phyloP scores from a whole-genome alignment of 92 coral and sea anemone species.

The Virgularia gustaviana region DNA sequence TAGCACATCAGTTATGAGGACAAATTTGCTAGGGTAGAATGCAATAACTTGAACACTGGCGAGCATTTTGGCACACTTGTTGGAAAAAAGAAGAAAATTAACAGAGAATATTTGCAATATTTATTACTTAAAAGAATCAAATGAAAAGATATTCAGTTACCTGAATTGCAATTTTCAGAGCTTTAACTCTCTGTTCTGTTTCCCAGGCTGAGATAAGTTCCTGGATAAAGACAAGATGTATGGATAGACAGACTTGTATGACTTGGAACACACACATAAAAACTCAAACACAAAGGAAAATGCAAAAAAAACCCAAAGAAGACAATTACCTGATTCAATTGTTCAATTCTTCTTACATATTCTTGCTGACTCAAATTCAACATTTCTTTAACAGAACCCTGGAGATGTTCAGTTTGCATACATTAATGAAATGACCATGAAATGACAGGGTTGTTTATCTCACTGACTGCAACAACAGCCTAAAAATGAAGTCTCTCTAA shows the following conservation, averaged over 20 bases:
- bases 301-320: background rate
- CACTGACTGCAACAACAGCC: too few relatives aligned
- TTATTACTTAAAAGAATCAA: background rate
- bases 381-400: conserved; percentile 98
- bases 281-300: background rate
- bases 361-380: conserved; percentile 93
- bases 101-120: background rate
- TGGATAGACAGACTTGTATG: background rate
- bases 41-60: conserved; percentile 84
- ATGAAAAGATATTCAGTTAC: too few relatives aligned
- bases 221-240: too few relatives aligned
- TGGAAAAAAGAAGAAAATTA: background rate
- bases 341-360: conserved; percentile 89
- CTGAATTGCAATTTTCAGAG: conserved; percentile 95
- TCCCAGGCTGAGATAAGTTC: conserved; percentile 95
- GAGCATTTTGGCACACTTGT: conserved; percentile 94
- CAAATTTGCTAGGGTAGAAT: conserved; percentile 99
- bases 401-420: too few relatives aligned
- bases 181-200: conserved; percentile 88
- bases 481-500: too few relatives aligned
- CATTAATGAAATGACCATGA: too few relatives aligned
- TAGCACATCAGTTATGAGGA: conserved; percentile 91
- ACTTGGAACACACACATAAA: background rate
- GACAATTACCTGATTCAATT: conserved; percentile 80
- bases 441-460: too few relatives aligned